Evolutionary conservation across 2,888 invertebrate genomes (phyloP).

Genomic region (Chrysotoxum bicinctum): DNA sequence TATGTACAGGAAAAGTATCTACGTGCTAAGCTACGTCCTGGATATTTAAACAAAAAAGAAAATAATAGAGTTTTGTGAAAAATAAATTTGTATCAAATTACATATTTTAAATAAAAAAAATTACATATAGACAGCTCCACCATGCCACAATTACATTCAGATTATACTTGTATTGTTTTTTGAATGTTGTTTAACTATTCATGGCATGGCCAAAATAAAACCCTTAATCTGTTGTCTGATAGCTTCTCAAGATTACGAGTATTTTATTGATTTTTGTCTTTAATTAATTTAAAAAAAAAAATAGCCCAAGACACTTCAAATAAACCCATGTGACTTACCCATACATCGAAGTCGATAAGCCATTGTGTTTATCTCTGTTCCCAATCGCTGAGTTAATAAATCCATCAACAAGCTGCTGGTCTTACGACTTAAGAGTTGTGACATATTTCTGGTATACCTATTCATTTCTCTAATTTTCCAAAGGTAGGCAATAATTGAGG

Average conservation of each 20-base stretch:
- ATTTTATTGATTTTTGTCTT: neutral
- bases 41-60: too few species aligned
- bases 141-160: too few species aligned
- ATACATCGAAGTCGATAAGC: constrained; percentile 19
- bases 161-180: too few species aligned
- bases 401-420: constrained; percentile 51
- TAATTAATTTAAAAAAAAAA: neutral
- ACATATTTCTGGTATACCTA: neutral
- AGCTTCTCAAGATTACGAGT: neutral
- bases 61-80: too few species aligned
- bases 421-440: neutral
- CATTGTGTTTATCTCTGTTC: constrained; percentile 27
- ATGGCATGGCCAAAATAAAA: neutral
- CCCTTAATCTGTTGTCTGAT: neutral
- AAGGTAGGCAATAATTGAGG: neutral
- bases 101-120: too few species aligned
- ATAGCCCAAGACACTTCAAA: neutral
- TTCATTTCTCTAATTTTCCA: neutral
- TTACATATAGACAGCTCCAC: too few species aligned
- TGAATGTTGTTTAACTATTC: too few species aligned
- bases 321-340: constrained; percentile 47
- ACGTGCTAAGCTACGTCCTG: too few species aligned
- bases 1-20: too few species aligned
- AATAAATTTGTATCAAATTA: too few species aligned
- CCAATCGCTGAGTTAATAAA: constrained; percentile 58